These are phyloP conservation scores for Melinaea menophilus DNA, from an alignment of 2,888 invertebrate species.

Conservation along the genomic window DNA sequence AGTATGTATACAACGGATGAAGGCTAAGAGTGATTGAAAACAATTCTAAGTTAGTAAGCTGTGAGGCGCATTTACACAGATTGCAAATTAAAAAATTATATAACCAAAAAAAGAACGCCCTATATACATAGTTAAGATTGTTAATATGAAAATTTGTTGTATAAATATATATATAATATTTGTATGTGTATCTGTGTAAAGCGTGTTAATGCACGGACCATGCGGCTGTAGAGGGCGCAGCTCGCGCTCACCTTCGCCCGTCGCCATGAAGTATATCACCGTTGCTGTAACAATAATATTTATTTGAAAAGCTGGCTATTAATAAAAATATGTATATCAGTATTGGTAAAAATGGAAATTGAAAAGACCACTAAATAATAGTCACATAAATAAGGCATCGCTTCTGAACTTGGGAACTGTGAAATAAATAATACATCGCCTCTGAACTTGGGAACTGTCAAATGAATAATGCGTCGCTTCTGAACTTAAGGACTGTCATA, in stretches of 20 bases:
- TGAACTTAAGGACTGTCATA: no score
- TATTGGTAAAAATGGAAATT: no score
- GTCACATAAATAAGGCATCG: no score
- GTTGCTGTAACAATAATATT: constrained; percentile 54
- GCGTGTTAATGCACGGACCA: constrained; percentile 51
- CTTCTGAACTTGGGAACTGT: no score
- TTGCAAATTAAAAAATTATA: neutral
- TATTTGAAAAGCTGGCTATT: neutral
- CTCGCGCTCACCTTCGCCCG: constrained; percentile 64
- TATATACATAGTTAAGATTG: neutral
- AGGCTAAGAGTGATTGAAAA: no score
- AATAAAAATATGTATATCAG: no score
- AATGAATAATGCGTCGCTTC: no score
- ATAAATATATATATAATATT: neutral
- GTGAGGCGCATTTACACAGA: constrained; percentile 14
- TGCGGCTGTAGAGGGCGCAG: constrained; percentile 66
- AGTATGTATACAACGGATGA: no score
- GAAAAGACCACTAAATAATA: no score
- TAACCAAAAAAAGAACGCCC: no score
- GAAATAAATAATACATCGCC: no score
- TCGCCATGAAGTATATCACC: constrained; percentile 72
- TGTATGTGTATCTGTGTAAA: constrained; percentile 5
- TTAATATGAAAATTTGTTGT: neutral
- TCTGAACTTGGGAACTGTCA: no score
- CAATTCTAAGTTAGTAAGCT: constrained; percentile 3